Conservation (phyloP, 2,113 vertebrate genomes). For the Thamnaconus septentrionalis region DNA sequence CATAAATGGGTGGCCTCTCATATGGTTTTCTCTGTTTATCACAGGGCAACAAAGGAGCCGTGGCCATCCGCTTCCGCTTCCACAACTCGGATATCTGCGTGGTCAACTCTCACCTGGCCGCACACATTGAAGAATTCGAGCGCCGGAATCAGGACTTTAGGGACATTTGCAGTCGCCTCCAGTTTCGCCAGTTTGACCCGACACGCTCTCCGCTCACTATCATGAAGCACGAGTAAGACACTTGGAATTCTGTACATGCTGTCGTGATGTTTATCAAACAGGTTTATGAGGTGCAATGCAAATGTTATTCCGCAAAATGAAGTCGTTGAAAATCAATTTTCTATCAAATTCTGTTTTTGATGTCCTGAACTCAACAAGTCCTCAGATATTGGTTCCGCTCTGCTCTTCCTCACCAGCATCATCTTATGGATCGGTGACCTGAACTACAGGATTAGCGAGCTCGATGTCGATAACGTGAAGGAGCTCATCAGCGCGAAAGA, state of each 20-base stretch:
- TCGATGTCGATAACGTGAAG: conserved; percentile 89
- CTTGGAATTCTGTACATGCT: neutral
- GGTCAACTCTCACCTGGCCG: conserved; percentile 93
- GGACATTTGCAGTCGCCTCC: conserved; percentile 92
- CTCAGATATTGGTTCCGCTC: neutral
- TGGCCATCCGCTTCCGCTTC: conserved; percentile 90
- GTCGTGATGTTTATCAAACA: neutral
- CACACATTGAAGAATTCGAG: conserved; percentile 90
- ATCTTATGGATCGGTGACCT: conserved; percentile 94
- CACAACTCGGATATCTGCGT: conserved; percentile 92
- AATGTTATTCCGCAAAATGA: neutral
- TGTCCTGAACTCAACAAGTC: neutral
- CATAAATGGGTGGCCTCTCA: neutral
- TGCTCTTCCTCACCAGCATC: conserved; percentile 37
- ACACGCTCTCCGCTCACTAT: conserved; percentile 82
- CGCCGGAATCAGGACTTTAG: conserved; percentile 94
- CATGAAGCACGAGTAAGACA: conserved; percentile 87
- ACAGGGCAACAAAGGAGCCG: conserved; percentile 96
- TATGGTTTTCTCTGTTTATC: neutral
- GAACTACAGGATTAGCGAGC: conserved; percentile 92
- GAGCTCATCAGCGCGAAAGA: conserved; percentile 84
- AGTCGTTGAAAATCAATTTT: neutral
- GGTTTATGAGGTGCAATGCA: neutral
- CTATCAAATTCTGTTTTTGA: neutral
- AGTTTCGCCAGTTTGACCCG: conserved; percentile 81